Conservation (phyloP, 1,140 invertebrate species). For the Caenorhabditis tropicalis region DNA sequence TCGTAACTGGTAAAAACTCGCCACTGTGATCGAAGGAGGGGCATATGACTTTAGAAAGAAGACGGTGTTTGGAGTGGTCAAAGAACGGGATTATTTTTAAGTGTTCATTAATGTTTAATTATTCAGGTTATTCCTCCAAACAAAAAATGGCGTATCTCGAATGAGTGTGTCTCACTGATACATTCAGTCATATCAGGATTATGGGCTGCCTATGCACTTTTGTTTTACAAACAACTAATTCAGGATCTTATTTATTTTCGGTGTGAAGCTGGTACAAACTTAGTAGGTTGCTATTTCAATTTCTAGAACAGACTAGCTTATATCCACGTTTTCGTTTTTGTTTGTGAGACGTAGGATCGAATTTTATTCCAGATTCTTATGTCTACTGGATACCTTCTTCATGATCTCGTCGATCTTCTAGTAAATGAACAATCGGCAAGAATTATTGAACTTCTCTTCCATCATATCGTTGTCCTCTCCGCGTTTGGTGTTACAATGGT, state of each 20-base stretch:
- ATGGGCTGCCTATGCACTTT: slow-evolving; percentile 57
- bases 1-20: too few relatives aligned
- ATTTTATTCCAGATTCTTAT: slow-evolving; percentile 66
- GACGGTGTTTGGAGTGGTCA: too few relatives aligned
- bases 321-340: neutral
- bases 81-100: too few relatives aligned
- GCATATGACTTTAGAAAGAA: too few relatives aligned
- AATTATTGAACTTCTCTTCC: slow-evolving; percentile 70
- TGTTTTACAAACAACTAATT: slow-evolving; percentile 58
- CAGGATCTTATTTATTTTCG: slow-evolving; percentile 59
- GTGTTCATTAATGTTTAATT: too few relatives aligned
- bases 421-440: slow-evolving; percentile 68
- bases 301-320: neutral
- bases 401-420: slow-evolving; percentile 68
- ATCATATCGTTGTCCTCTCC: slow-evolving; percentile 68
- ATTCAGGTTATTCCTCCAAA: slow-evolving; percentile 68
- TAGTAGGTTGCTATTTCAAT: slow-evolving; percentile 29
- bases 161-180: slow-evolving; percentile 68
- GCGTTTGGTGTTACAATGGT: slow-evolving; percentile 61
- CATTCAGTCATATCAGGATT: slow-evolving; percentile 68
- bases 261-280: slow-evolving; percentile 47
- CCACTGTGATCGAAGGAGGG: too few relatives aligned
- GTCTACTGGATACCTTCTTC: slow-evolving; percentile 68
- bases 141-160: slow-evolving; percentile 72
- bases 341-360: too few relatives aligned